phyloP scores from a whole-genome alignment of 2,797 vertebrate species.

The Onychomys leucogaster region DNA sequence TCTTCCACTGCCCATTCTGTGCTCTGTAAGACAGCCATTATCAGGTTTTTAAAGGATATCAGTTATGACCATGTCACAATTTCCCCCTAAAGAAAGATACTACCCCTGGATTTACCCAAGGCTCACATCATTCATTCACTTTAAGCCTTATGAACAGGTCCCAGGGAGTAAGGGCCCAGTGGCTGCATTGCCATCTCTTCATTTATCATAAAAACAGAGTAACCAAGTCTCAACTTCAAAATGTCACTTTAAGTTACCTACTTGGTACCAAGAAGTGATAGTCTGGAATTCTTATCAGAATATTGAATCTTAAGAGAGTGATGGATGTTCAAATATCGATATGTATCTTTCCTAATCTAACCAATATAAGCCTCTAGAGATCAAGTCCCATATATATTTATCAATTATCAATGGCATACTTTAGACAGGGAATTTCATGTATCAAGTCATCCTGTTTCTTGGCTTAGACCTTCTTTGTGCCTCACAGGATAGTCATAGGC shows the following conservation, averaged over 20 bases:
- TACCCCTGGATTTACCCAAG: not conserved
- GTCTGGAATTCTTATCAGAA: not conserved
- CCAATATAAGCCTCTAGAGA: not conserved
- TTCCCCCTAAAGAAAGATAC: not conserved
- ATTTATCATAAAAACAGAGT: not conserved
- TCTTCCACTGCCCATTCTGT: not conserved
- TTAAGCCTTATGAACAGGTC: not conserved
- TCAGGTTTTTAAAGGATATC: not conserved
- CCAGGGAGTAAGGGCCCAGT: not conserved
- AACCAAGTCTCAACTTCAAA: not conserved
- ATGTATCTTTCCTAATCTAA: not conserved
- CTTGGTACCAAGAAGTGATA: not conserved
- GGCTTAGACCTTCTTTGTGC: not conserved
- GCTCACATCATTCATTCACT: not conserved
- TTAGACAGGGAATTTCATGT: not conserved
- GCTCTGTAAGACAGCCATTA: not conserved
- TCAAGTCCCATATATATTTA: not conserved
- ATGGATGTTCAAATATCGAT: not conserved
- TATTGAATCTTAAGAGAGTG: not conserved
- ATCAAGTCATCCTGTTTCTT: not conserved
- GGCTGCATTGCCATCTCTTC: not conserved
- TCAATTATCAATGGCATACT: not conserved
- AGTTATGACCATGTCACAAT: not conserved
- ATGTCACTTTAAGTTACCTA: not conserved
- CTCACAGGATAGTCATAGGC: not conserved